Evolutionary conservation across 37 sponge, comb jelly and placozoan species (phyloP).

Genomic region (Agelas oroides): DNA sequence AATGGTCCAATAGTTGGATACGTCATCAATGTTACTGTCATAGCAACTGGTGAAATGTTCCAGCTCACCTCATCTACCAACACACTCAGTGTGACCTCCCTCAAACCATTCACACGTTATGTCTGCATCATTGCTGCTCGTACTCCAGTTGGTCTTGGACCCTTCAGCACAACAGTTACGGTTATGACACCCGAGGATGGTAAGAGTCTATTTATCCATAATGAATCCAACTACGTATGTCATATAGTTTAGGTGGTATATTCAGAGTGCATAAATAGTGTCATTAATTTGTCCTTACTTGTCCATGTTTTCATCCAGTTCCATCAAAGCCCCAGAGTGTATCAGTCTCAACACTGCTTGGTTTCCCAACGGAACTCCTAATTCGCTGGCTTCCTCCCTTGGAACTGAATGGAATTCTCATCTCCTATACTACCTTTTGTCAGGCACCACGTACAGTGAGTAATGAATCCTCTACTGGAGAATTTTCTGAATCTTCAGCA

Average conservation of each 20-base stretch:
- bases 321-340: neutral
- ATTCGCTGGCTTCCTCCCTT: neutral
- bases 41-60: too few species aligned
- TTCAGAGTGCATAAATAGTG: neutral
- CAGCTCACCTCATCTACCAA: too few species aligned
- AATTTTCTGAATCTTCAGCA: neutral
- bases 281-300: too few species aligned
- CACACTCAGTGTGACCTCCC: neutral
- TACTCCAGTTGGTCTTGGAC: slow-evolving; percentile 37
- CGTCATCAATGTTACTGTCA: neutral
- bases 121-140: slow-evolving; percentile 36
- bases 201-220: neutral
- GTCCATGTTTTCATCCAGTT: neutral
- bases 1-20: slow-evolving; percentile 44
- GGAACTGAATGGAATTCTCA: neutral
- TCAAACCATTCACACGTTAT: slow-evolving; percentile 42
- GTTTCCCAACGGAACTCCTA: neutral
- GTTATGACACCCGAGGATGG: slow-evolving; percentile 34
- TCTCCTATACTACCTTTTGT: neutral
- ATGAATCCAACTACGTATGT: too few species aligned
- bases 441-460: neutral
- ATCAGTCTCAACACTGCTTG: neutral
- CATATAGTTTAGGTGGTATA: too few species aligned
- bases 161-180: slow-evolving; percentile 12
- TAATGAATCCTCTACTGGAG: neutral